Base-by-base conservation (phyloP, 2,113 vertebrate species). In the Pyxicephalus adspersus region DNA sequence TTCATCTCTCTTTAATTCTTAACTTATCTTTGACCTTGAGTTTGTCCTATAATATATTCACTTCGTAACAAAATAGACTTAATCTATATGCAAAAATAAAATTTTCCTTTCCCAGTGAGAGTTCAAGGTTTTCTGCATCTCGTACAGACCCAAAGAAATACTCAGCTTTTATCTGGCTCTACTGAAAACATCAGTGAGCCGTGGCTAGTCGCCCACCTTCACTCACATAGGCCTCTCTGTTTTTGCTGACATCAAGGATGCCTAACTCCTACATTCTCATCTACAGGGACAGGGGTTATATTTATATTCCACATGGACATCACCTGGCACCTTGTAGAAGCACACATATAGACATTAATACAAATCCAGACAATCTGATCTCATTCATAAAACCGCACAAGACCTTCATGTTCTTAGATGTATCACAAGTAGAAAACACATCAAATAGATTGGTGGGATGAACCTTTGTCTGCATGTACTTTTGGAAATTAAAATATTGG, bases 121-220 rank as follows among this genome's bases (percentile, higher is more conserved):
- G 29, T 51, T 66, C 76, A 65, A 67, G 63, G 63, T 38, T 57
- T 29, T 57, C 51, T 23, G 19, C 61, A 54, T 18, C 45, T 66
- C 45, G 66, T 15, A 19, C 26, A 57, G 34, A 67, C 25, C 50
- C 31, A 78, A 66, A 38, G 20, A 31, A 55, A 38, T 50, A 25
- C 28, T 17, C 20, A 57, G 38, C 9, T 52, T 77, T 77, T 64
- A 77, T 50, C 60, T 17, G 28, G n/a, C 15, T 51, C 28, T 25
- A 51, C 20, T 77, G 74, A 77, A 64, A 77, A 64, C 74, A 64
- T 77, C 74, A 76, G 60, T 64, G 61, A 54, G 29, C 58, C 45
- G 20, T 64, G 61, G 45, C 74, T 52, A 52, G 25, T 64, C 23
- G 3, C 45, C 61, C 61, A 77, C 60, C 26, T 54, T 77, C 25